Evolutionary conservation across 1,140 invertebrate genomes (phyloP), one percentile per base, ranked within the genome.

Genomic region (Bombus waltoni): DNA sequence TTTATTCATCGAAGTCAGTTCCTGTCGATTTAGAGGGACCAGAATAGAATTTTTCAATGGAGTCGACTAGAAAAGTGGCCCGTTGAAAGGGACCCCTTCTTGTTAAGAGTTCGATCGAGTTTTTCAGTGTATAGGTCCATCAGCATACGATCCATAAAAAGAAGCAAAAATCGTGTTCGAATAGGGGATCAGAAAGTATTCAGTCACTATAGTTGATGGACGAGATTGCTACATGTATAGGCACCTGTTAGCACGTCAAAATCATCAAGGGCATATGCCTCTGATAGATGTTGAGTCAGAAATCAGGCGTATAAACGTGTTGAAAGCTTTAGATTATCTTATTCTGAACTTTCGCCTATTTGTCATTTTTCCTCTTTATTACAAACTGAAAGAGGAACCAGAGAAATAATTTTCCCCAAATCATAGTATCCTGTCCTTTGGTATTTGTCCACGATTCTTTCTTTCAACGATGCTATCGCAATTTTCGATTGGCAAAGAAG

Each of bases 231-330:
- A 35, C 9, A 18, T 44, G 59, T 66, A 68, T 68, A 47, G n/a
- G 66, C 65, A 79, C 65, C 42, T 79, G 77, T 79, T 79, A 18
- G 18, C 77, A 25, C 59, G 25, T 79, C n/a, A 15, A 35, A 77
- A 57, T 77, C 77, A 35, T 66, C 78, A 62, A 44, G 42, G 28
- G 47, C 8, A 53, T 68, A 35, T 68, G 6, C 10, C 10, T 13
- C 13, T 47, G 38, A 68, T 68, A 68, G 42, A 79, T 77, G 75
- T 62, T 77, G 32, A 57, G 40, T 18, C 75, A 40, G 13, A 42
- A 62, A 77, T 62, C 75, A 10, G 57, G 6, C n/a, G 75, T 28
- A 35, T 15, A 77, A 62, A 42, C 38, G 0, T 4, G 38, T 11
- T 44, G 47, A 59, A 25, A 59, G 53, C 25, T 40, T 40, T 62